These are phyloP conservation scores for Mus caroli DNA, from an alignment of 2,797 vertebrate species.

Conservation along the genomic window DNA sequence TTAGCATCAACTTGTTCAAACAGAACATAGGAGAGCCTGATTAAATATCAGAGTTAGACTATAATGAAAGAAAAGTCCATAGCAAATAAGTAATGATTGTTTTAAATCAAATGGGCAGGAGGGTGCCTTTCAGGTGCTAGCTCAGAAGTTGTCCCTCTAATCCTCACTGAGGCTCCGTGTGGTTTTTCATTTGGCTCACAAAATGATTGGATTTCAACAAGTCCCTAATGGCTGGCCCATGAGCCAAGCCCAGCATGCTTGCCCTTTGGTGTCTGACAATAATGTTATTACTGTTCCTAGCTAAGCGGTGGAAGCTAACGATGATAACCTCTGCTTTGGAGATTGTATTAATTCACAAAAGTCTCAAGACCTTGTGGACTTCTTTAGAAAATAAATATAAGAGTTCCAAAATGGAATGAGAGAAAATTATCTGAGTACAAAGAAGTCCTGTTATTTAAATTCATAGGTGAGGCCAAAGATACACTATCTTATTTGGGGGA, in stretches of 20 bases:
- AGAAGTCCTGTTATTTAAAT: not conserved
- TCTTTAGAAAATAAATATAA: not conserved
- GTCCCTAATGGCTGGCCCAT: conserved; percentile 73
- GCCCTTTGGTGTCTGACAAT: conserved; percentile 58
- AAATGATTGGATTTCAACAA: conserved; percentile 80
- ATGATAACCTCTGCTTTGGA: conserved; percentile 18
- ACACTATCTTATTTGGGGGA: not conserved
- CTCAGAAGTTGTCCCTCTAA: conserved; percentile 81
- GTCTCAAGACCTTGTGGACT: not conserved
- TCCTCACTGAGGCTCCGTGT: conserved; percentile 80
- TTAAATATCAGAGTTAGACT: conserved; percentile 90
- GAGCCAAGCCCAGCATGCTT: conserved; percentile 61
- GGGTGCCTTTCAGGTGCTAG: conserved; percentile 87
- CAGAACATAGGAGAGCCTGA: conserved; percentile 87
- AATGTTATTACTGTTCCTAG: not conserved
- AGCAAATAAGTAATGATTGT: conserved; percentile 89
- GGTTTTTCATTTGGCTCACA: conserved; percentile 78
- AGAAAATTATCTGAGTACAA: not conserved
- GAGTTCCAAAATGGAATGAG: not conserved
- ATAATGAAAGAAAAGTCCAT: conserved; percentile 90
- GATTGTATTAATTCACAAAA: not conserved
- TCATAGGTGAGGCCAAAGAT: not conserved
- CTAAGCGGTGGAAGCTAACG: not conserved
- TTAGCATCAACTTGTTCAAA: conserved; percentile 88
- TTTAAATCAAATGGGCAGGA: conserved; percentile 82